Percentiles rank a stretch among this genome's conserved stretches.
Evolutionary conservation across 2,797 vertebrate species (phyloP).

Genomic region (Cirrhinus molitorella): DNA sequence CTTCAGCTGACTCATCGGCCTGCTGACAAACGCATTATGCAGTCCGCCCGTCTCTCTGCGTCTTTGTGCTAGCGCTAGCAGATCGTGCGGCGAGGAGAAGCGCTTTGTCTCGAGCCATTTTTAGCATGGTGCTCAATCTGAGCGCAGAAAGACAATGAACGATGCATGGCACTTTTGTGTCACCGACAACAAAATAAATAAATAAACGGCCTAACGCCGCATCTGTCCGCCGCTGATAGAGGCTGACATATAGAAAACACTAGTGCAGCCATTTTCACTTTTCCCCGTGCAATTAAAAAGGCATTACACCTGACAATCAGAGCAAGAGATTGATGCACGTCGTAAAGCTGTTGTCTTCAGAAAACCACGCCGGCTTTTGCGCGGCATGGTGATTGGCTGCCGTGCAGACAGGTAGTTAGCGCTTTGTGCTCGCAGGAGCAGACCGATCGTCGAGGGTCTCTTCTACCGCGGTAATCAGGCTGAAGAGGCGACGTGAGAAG

Average conservation of each 20-base stretch:
- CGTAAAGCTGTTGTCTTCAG: slow-evolving; percentile 51
- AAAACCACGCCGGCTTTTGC: slow-evolving; percentile 63
- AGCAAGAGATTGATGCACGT: slow-evolving; percentile 69
- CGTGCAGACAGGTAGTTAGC: slow-evolving; percentile 52
- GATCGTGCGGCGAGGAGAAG: slow-evolving; percentile 7
- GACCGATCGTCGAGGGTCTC: slow-evolving; percentile 75
- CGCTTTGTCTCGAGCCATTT: slow-evolving; percentile 47
- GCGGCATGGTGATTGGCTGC: slow-evolving; percentile 71
- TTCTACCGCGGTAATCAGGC: slow-evolving; percentile 68
- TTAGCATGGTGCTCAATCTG: slow-evolving; percentile 41
- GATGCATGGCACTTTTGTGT: slow-evolving; percentile 41
- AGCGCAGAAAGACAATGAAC: slow-evolving; percentile 43
- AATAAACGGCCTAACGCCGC: background rate
- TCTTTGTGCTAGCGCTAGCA: slow-evolving; percentile 53
- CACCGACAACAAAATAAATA: slow-evolving; percentile 16
- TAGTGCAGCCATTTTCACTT: slow-evolving; percentile 60
- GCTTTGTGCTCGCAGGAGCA: slow-evolving; percentile 65
- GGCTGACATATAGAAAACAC: slow-evolving; percentile 64
- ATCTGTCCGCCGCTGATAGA: slow-evolving; percentile 72
- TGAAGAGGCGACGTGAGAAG: slow-evolving; percentile 49
- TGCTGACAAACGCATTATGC: slow-evolving; percentile 69
- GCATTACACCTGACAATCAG: slow-evolving; percentile 69
- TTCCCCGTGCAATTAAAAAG: slow-evolving; percentile 76
- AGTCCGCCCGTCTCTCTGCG: slow-evolving; percentile 62
- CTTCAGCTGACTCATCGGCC: slow-evolving; percentile 69